Percentiles rank a stretch among this genome's conserved stretches.
Evolutionary conservation across 2,113 vertebrate genomes (phyloP).

Genomic region (Engraulis encrasicolus): DNA sequence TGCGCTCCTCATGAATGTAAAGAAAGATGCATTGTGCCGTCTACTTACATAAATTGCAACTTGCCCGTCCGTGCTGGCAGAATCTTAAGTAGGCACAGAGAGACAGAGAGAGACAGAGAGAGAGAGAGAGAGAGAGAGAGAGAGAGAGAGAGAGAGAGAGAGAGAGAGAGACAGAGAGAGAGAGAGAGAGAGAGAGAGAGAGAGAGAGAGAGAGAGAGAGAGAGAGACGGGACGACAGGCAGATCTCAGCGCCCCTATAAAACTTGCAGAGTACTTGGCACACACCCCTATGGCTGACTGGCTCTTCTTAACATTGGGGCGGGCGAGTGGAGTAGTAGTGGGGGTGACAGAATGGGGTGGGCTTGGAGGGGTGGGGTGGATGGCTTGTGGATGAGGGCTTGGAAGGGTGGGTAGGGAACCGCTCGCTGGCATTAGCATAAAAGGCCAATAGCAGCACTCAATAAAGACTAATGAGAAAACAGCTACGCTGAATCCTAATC

Average conservation of each 20-base stretch:
- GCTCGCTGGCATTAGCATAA: slow-evolving; percentile 56
- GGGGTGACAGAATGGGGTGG: too few relatives aligned
- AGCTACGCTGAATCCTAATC: slow-evolving; percentile 42
- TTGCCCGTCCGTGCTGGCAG: slow-evolving; percentile 52
- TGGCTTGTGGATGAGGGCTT: too few relatives aligned
- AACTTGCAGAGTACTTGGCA: slow-evolving; percentile 47
- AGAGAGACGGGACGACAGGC: slow-evolving; percentile 47
- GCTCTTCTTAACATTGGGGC: slow-evolving; percentile 39
- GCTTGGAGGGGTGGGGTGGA: too few relatives aligned
- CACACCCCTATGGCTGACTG: slow-evolving; percentile 57
- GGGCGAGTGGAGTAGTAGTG: background rate
- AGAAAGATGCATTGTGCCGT: slow-evolving; percentile 63
- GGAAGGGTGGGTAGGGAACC: slow-evolving; percentile 17
- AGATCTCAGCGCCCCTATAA: slow-evolving; percentile 56
- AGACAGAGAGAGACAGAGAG: too few relatives aligned
- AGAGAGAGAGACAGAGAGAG: too few relatives aligned
- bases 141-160: too few relatives aligned
- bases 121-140: too few relatives aligned
- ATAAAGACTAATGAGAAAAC: slow-evolving; percentile 46
- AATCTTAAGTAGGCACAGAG: slow-evolving; percentile 65
- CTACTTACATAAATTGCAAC: slow-evolving; percentile 60
- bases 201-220: too few relatives aligned
- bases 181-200: too few relatives aligned
- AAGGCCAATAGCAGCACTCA: slow-evolving; percentile 45
- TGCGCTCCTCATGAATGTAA: slow-evolving; percentile 61